Evolutionary conservation across 1,140 invertebrate genomes (phyloP).

Genomic region (Dendroctonus valens): DNA sequence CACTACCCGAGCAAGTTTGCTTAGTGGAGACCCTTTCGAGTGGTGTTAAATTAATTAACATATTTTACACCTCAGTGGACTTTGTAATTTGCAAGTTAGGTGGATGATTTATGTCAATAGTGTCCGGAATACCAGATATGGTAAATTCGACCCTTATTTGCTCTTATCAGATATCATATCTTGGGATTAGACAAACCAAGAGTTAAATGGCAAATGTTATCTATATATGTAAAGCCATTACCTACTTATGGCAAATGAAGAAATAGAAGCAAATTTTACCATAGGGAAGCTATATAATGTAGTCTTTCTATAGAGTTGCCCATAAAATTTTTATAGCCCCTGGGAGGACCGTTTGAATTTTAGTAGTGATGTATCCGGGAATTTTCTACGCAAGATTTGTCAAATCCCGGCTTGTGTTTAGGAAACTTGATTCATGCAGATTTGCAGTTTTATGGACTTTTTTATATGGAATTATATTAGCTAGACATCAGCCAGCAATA

Average conservation of each 20-base stretch:
- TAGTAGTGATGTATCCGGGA: slow-evolving; percentile 20
- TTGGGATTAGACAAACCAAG: too few relatives aligned
- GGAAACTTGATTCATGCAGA: slow-evolving; percentile 15
- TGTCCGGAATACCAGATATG: too few relatives aligned
- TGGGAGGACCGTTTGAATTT: slow-evolving; percentile 23
- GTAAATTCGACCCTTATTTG: too few relatives aligned
- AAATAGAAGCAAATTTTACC: slow-evolving; percentile 9
- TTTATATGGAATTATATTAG: slow-evolving; percentile 16
- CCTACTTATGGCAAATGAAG: slow-evolving; percentile 8
- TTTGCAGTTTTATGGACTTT: slow-evolving; percentile 14
- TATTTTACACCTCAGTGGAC: too few relatives aligned
- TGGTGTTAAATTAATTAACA: too few relatives aligned
- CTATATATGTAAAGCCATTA: too few relatives aligned
- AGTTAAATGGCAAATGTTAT: too few relatives aligned
- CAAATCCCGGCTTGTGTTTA: slow-evolving; percentile 24
- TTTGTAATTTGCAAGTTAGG: too few relatives aligned
- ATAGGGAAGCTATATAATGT: slow-evolving; percentile 20
- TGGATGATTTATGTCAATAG: too few relatives aligned
- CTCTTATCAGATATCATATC: too few relatives aligned
- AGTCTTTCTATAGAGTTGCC: slow-evolving; percentile 18
- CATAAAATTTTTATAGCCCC: slow-evolving; percentile 19
- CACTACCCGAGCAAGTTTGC: too few relatives aligned
- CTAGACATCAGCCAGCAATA: slow-evolving; percentile 2
- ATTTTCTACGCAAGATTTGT: slow-evolving; percentile 13
- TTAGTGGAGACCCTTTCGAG: too few relatives aligned